Conservation (phyloP, 2,113 vertebrate genomes). For the Aspiorhynchus laticeps region DNA sequence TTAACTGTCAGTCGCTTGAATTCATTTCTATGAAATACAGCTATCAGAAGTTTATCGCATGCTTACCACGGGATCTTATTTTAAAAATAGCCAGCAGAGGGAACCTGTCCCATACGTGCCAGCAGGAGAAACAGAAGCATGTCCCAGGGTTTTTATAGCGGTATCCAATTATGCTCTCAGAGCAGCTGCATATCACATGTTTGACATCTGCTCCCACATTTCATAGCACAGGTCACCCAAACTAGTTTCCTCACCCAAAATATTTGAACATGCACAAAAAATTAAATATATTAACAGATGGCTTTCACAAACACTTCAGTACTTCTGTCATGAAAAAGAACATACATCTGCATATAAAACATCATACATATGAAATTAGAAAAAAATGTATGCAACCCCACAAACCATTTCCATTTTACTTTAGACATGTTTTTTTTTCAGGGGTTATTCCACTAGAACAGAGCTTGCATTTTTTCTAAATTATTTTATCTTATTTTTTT, state of each 20-base stretch:
- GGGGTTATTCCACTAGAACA: neutral
- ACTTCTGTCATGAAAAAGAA: neutral
- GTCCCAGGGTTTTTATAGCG: slow-evolving; percentile 29
- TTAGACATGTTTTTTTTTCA: neutral
- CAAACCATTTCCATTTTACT: neutral
- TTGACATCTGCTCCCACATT: slow-evolving; percentile 1
- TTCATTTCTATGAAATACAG: neutral
- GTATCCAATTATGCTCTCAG: slow-evolving; percentile 20
- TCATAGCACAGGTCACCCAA: neutral
- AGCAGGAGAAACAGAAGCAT: neutral
- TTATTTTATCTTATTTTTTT: neutral
- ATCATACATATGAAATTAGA: neutral
- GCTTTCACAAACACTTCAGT: neutral
- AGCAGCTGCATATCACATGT: slow-evolving; percentile 20
- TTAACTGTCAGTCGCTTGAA: neutral
- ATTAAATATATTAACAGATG: neutral
- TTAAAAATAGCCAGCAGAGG: slow-evolving; percentile 43
- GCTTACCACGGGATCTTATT: neutral
- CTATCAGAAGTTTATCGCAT: neutral
- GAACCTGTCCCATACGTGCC: slow-evolving; percentile 12
- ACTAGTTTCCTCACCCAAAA: neutral
- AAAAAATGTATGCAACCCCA: neutral
- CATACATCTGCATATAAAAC: neutral
- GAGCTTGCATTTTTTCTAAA: neutral
- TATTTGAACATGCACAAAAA: neutral